Evolutionary conservation across 92 coral and sea anemone species (phyloP), one percentile per base, ranked within the genome.

Genomic region (Nematostella vectensis): DNA sequence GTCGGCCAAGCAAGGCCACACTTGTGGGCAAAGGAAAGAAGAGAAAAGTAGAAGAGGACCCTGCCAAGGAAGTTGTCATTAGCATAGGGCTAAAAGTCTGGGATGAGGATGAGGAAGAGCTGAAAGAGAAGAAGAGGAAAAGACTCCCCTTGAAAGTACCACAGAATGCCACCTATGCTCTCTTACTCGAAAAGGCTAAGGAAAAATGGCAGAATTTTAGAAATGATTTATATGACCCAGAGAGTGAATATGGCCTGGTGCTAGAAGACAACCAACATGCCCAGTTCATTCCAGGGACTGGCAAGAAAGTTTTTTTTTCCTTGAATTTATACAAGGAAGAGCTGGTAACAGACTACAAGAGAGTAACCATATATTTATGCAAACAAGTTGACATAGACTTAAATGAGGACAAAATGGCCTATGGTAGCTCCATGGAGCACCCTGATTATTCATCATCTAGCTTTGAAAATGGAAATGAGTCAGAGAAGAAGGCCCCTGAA

Each of bases 251-350:
- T 45, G 57, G 31, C 18, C 25, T 76, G 3, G 55, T 76, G 12
- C 65, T 48, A 29, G 76, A 76, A 47, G 71, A 82, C 60, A 70
- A 74, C 11, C 68, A 65, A 36, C 72, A 65, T 31, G 79, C 83
- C 17, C 26, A 42, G 26, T 81, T 81, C 52, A 29, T 76, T 48
- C 79, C 79, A 27, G 89, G 79, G 9, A 31, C 72, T 17, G 39
- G 33, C 1, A 70, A 61, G 56, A 79, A 76, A 22, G 63, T 19
- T 11, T 52, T 64, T 64, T 64, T 64, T 42, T 23, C 52, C 3
- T 53, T 64, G 51, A 64, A 52, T 31, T 30, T 1, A 42, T 64
- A 53, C 51, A 64, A 64, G 25, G 70, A 64, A 12, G 61, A 6
- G 12, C 51, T 52, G 30, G 28, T 51, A 17, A 12, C 18, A 36